Percentiles rank a stretch among this genome's conserved stretches.
These are phyloP conservation scores for Himalopsyche phryganea DNA, from an alignment of 1,140 invertebrate species.

Conservation along the genomic window DNA sequence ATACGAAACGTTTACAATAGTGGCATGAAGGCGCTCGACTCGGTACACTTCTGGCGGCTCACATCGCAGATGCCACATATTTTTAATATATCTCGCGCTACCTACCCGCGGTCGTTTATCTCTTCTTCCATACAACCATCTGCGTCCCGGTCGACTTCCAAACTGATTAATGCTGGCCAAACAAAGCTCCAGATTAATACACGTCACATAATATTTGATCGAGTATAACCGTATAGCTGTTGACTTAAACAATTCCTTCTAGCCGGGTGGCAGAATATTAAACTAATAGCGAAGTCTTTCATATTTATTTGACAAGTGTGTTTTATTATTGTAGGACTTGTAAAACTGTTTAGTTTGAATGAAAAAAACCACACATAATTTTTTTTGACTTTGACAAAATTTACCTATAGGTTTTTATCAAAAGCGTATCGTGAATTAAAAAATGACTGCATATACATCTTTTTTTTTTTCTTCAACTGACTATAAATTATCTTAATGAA, in stretches of 20 bases:
- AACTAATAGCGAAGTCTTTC: neutral
- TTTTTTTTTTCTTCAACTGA: no score
- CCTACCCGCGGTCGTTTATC: neutral
- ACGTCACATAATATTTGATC: constrained; percentile 25
- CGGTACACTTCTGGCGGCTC: neutral
- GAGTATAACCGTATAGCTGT: constrained; percentile 19
- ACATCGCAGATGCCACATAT: constrained; percentile 11
- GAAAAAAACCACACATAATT: no score
- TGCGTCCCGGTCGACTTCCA: neutral
- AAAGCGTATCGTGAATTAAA: no score
- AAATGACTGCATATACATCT: no score
- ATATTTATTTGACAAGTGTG: neutral
- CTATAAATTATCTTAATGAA: no score
- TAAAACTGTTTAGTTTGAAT: no score
- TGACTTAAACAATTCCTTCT: constrained; percentile 14
- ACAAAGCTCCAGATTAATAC: constrained; percentile 22
- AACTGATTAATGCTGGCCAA: constrained; percentile 25
- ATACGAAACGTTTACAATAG: no score
- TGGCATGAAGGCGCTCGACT: neutral
- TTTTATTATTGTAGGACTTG: no score
- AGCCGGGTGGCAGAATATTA: neutral
- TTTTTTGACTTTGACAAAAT: no score
- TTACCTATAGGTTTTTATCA: no score
- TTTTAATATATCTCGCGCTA: constrained; percentile 19
- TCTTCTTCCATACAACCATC: constrained; percentile 1